Evolutionary conservation across 2,797 vertebrate species (phyloP).

Genomic region (Scolopax bukidnonensis): DNA sequence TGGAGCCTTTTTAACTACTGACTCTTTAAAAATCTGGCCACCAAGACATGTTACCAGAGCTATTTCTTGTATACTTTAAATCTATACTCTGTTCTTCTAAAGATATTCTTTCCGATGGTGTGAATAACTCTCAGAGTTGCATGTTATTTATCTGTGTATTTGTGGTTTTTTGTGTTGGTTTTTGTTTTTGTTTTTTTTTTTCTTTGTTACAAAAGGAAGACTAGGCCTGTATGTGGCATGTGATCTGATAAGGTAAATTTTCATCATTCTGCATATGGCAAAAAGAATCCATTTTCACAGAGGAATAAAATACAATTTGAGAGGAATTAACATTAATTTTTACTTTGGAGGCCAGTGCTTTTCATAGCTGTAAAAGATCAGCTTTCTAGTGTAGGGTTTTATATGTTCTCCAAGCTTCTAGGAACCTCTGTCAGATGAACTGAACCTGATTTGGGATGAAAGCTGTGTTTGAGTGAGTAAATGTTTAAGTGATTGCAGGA

Average conservation of each 20-base stretch:
- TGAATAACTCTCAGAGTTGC: background rate
- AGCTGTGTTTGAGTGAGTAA: background rate
- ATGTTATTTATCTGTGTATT: background rate
- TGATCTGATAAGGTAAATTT: background rate
- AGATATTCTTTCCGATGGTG: background rate
- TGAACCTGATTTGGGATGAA: background rate
- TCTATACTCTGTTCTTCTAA: background rate
- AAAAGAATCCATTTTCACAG: background rate
- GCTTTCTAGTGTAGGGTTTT: background rate
- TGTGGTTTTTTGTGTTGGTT: no score
- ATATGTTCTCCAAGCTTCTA: background rate
- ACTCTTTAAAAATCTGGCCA: background rate
- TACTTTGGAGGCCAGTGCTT: background rate
- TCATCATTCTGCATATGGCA: background rate
- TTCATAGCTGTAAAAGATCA: background rate
- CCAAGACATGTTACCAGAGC: background rate
- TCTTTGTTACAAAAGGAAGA: background rate
- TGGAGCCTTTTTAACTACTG: background rate
- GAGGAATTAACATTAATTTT: background rate
- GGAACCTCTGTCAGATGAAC: background rate
- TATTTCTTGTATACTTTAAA: background rate
- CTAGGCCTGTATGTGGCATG: background rate
- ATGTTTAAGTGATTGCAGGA: background rate
- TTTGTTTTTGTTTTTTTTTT: background rate
- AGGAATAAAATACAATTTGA: background rate